Evolutionary conservation across 2,888 invertebrate genomes (phyloP).

Genomic region (Andrena bucephala): DNA sequence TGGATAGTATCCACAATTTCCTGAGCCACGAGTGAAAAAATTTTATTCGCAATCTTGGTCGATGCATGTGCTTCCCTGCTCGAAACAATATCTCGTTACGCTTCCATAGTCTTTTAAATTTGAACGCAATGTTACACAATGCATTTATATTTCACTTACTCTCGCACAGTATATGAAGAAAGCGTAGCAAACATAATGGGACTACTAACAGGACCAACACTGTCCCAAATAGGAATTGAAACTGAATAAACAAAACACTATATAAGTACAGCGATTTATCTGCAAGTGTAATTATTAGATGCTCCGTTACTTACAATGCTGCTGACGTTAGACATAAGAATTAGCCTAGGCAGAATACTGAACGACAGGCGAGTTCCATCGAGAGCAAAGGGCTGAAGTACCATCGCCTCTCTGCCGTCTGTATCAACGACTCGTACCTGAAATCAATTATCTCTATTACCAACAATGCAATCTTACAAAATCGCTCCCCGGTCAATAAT

Average conservation of each 20-base stretch:
- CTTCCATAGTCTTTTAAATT: background rate
- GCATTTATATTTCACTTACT: constrained; percentile 82
- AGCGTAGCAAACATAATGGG: constrained; percentile 88
- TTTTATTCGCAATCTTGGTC: constrained; percentile 83
- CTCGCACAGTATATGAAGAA: constrained; percentile 87
- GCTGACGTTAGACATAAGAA: constrained; percentile 92
- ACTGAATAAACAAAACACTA: constrained; percentile 85
- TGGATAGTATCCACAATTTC: constrained; percentile 90
- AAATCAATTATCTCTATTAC: constrained; percentile 64
- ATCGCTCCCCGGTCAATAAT: background rate
- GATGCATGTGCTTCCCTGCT: constrained; percentile 84
- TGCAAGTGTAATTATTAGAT: background rate
- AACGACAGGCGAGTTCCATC: constrained; percentile 90
- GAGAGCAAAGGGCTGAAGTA: constrained; percentile 91
- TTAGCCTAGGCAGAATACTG: constrained; percentile 89
- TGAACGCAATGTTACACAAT: background rate
- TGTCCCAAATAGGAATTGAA: constrained; percentile 89
- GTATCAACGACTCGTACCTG: constrained; percentile 88
- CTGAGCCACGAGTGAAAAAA: constrained; percentile 86
- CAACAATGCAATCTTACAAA: background rate
- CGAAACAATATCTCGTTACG: constrained; percentile 1
- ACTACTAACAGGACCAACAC: constrained; percentile 88
- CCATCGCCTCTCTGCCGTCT: constrained; percentile 86
- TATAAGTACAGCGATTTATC: background rate
- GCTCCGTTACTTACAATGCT: constrained; percentile 88